Evolutionary conservation across 2,113 vertebrate genomes (phyloP).

Genomic region (Podiceps cristatus): DNA sequence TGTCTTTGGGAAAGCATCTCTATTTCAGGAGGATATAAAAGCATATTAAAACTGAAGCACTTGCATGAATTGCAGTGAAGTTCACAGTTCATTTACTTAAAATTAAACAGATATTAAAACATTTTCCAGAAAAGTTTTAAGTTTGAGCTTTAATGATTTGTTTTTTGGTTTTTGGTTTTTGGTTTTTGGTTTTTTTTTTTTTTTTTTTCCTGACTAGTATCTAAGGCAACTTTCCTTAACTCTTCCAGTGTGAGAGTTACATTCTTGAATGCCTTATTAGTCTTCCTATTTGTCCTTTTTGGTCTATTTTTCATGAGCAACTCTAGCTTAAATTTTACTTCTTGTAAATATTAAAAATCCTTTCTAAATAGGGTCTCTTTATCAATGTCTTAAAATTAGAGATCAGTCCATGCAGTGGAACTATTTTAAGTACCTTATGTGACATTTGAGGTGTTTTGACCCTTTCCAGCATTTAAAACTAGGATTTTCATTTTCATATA

Average conservation of each 20-base stretch:
- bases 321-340: neutral
- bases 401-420: neutral
- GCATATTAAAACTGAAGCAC: neutral
- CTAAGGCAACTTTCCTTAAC: neutral
- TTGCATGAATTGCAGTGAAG: neutral
- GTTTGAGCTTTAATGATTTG: neutral
- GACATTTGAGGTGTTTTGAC: neutral
- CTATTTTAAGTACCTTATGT: neutral
- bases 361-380: neutral
- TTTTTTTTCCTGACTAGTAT: neutral
- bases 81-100: neutral
- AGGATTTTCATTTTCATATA: neutral
- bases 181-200: too few relatives aligned
- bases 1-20: neutral
- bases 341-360: neutral
- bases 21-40: neutral
- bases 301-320: neutral
- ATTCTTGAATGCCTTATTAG: neutral
- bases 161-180: too few relatives aligned
- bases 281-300: neutral
- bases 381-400: neutral
- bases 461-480: neutral
- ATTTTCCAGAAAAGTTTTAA: neutral
- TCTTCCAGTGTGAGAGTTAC: neutral
- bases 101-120: neutral